These are phyloP conservation scores for Egretta garzetta DNA, from an alignment of 2,113 vertebrate genomes.

Conservation along the genomic window DNA sequence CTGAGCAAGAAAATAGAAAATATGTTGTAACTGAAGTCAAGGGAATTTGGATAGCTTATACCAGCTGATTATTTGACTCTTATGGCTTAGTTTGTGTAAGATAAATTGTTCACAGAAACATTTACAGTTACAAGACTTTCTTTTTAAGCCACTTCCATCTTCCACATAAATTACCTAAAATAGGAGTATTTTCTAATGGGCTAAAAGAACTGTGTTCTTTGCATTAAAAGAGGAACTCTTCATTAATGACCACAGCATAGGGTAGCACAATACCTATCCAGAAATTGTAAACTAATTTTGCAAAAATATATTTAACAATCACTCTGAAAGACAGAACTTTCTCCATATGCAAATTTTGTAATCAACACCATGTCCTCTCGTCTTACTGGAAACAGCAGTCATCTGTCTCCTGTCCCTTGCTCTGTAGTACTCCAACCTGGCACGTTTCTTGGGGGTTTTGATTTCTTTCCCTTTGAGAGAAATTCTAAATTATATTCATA, in stretches of 20 bases:
- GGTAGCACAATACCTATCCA: not conserved
- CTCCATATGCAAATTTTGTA: not conserved
- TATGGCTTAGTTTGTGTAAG: not conserved
- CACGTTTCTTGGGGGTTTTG: not conserved
- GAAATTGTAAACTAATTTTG: not conserved
- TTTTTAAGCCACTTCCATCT: not conserved
- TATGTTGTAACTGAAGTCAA: not conserved
- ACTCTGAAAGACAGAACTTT: not conserved
- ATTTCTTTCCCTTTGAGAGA: not conserved
- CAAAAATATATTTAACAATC: not conserved
- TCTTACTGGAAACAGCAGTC: not conserved
- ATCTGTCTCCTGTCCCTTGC: not conserved
- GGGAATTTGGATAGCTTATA: not conserved
- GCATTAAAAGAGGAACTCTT: not conserved
- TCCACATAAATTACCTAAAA: not conserved
- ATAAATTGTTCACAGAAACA: not conserved
- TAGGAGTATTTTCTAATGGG: not conserved
- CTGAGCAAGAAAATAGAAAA: not conserved
- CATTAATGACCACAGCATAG: not conserved
- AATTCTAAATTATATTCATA: not conserved
- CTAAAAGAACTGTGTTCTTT: not conserved
- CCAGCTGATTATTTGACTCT: not conserved
- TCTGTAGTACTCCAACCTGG: not conserved
- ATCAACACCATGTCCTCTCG: not conserved
- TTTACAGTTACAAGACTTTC: not conserved